Conservation (phyloP, 2,113 vertebrate species). For the Ictalurus furcatus region DNA sequence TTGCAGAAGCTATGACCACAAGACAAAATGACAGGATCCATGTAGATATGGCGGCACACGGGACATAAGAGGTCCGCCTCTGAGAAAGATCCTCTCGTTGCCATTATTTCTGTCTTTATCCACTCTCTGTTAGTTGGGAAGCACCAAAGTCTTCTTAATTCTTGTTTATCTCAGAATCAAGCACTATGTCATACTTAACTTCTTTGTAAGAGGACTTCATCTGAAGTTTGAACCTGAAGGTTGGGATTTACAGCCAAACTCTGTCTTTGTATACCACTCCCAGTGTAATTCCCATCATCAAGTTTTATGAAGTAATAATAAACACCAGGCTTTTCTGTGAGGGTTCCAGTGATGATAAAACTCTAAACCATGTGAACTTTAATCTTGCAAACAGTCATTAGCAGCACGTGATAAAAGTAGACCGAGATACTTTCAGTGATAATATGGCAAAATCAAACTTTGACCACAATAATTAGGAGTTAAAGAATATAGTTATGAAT, state of each 20-base stretch:
- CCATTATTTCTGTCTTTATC: not conserved
- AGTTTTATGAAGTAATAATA: not conserved
- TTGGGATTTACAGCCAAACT: constrained; percentile 11
- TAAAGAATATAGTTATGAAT: not conserved
- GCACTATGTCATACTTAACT: not conserved
- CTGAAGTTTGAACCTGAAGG: not conserved
- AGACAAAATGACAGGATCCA: constrained; percentile 20
- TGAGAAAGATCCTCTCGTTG: not conserved
- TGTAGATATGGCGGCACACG: not conserved
- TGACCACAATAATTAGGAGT: not conserved
- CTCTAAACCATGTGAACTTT: not conserved
- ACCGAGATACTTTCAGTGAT: not conserved
- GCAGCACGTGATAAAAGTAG: not conserved
- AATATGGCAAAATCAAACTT: not conserved
- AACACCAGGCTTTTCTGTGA: not conserved
- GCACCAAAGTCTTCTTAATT: not conserved
- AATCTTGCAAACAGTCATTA: not conserved
- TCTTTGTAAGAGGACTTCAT: not conserved
- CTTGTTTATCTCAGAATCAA: not conserved
- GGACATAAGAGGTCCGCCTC: not conserved
- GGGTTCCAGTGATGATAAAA: not conserved
- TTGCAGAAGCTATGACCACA: constrained; percentile 20
- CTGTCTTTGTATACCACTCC: not conserved
- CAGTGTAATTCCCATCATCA: not conserved
- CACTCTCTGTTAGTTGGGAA: not conserved